Conservation (phyloP, 2,113 vertebrate genomes). For the Mionectes macconnelli region DNA sequence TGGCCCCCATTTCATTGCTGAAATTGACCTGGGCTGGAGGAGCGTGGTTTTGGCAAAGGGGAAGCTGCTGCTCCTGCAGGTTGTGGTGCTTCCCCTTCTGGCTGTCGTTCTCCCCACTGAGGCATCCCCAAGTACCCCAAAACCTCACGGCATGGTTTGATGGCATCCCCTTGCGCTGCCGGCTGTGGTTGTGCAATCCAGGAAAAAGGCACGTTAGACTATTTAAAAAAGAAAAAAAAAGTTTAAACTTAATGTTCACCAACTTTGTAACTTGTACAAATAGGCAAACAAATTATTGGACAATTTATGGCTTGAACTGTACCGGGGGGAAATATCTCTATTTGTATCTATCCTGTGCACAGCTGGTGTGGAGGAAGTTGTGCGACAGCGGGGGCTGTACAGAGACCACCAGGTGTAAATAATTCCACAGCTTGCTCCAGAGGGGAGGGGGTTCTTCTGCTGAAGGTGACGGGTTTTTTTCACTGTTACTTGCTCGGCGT, state of each 20-base stretch:
- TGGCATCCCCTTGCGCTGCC: not conserved
- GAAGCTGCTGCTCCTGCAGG: not conserved
- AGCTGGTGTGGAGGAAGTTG: conserved; percentile 72
- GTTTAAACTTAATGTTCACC: not conserved
- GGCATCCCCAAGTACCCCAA: not conserved
- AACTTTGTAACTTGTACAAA: conserved; percentile 45
- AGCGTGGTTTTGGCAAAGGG: not conserved
- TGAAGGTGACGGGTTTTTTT: conserved; percentile 73
- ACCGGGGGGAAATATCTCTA: not conserved
- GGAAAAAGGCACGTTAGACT: not conserved
- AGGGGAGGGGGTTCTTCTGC: conserved; percentile 73
- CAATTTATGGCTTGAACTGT: conserved; percentile 59
- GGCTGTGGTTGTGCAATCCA: not conserved
- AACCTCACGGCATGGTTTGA: rapidly evolving
- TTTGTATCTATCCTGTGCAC: conserved; percentile 76
- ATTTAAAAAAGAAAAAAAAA: not conserved
- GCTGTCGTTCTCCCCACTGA: rapidly evolving
- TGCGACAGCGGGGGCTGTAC: conserved; percentile 79
- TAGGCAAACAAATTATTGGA: conserved; percentile 12
- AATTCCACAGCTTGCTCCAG: conserved; percentile 82
- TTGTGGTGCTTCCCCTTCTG: not conserved
- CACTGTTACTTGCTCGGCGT: conserved; percentile 76
- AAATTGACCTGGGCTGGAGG: rapidly evolving
- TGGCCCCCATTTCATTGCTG: not conserved
- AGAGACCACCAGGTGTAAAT: conserved; percentile 85